phyloP scores from a whole-genome alignment of 2,797 vertebrate genomes.

The Pempheris klunzingeri region DNA sequence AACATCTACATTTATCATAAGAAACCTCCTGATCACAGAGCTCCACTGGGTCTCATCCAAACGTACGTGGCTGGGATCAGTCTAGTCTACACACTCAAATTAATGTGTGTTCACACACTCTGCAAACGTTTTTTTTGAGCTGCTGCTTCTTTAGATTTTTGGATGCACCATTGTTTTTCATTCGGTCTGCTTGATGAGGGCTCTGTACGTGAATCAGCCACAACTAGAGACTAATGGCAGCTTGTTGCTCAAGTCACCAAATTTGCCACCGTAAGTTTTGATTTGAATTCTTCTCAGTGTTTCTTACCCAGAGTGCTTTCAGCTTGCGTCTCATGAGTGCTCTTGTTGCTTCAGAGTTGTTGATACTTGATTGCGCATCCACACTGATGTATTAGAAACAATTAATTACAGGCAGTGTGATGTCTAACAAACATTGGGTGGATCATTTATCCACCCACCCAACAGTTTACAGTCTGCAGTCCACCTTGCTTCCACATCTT shows the following conservation, averaged over 20 bases:
- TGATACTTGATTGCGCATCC: neutral
- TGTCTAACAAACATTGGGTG: neutral
- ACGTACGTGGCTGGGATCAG: neutral
- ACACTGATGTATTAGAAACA: neutral
- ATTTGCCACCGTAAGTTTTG: neutral
- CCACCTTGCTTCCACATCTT: neutral
- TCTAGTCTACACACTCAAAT: neutral
- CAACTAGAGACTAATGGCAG: neutral
- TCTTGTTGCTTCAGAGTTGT: neutral
- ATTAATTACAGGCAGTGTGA: neutral
- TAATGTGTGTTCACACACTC: no score
- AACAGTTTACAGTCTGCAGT: conserved; percentile 1
- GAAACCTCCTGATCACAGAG: neutral
- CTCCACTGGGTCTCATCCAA: neutral
- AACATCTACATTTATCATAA: no score
- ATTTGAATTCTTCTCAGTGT: neutral
- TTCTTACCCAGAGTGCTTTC: neutral
- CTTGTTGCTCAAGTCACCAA: neutral
- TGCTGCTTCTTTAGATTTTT: neutral
- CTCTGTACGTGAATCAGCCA: no score
- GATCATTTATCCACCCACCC: neutral
- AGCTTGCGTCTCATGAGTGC: neutral
- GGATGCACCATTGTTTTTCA: neutral
- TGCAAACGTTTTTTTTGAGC: no score
- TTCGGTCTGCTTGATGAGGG: neutral